Percentiles rank a stretch among this genome's conserved stretches.
phyloP scores from a whole-genome alignment of 35 echinoderm and acorn worm genomes.

The Heliocidaris erythrogramma region DNA sequence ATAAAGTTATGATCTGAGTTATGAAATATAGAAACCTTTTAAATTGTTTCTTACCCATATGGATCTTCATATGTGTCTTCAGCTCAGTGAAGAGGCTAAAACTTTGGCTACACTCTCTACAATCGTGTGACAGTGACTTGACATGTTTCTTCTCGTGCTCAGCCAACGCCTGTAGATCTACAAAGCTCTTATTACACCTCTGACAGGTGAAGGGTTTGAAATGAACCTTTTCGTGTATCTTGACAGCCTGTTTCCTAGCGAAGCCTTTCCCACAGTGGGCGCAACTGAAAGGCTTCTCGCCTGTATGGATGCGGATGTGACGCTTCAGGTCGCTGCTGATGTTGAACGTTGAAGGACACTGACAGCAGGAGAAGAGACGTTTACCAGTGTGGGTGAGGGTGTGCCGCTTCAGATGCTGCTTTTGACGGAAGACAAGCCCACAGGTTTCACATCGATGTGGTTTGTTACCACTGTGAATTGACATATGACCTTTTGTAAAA shows the following conservation, averaged over 20 bases:
- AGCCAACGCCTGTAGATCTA: slow-evolving; percentile 11
- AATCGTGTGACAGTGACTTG: not conserved
- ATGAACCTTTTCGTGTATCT: not conserved
- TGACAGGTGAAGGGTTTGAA: slow-evolving; percentile 32
- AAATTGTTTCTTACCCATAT: not conserved
- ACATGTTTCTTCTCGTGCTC: slow-evolving; percentile 24
- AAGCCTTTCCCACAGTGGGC: slow-evolving; percentile 27
- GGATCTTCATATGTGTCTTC: not conserved
- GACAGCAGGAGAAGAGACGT: slow-evolving; percentile 20
- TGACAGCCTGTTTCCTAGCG: slow-evolving; percentile 24
- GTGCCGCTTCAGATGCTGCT: slow-evolving; percentile 38
- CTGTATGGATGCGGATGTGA: slow-evolving; percentile 22
- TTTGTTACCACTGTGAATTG: slow-evolving; percentile 6
- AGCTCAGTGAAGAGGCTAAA: not conserved
- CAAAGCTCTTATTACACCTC: slow-evolving; percentile 37
- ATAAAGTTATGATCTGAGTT: too few species aligned
- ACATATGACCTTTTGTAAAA: slow-evolving; percentile 13
- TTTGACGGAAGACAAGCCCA: slow-evolving; percentile 24
- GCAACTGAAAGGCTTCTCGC: slow-evolving; percentile 7
- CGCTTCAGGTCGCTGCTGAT: slow-evolving; percentile 43
- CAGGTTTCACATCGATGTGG: slow-evolving; percentile 32
- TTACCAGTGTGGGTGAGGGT: slow-evolving; percentile 2
- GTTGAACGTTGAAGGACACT: slow-evolving; percentile 33
- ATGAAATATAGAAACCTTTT: too few species aligned
- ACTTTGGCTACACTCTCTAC: not conserved